phyloP scores from a whole-genome alignment of 2,888 invertebrate species.

The Mayetiola destructor region DNA sequence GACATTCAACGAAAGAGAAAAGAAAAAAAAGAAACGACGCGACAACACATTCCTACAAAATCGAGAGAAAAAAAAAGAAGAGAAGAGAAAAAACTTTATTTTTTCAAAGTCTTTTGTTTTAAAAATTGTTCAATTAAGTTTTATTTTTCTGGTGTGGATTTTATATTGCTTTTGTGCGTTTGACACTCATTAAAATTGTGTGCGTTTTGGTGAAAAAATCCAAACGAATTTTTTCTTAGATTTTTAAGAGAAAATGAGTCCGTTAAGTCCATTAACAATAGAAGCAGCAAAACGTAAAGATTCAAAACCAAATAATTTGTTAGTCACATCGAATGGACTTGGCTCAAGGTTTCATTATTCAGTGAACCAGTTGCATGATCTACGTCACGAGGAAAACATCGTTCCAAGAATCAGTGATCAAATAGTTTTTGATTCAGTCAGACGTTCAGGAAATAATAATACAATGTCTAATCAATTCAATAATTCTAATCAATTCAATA shows the following conservation, averaged over 20 bases:
- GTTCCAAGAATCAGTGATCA: not conserved
- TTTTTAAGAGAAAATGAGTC: not conserved
- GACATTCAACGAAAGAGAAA: too few relatives aligned
- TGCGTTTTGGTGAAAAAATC: not conserved
- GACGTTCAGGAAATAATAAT: too few relatives aligned
- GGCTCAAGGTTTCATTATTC: not conserved
- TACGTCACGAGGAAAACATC: not conserved
- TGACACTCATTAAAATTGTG: not conserved
- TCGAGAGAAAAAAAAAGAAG: not conserved
- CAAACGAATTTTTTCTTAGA: too few relatives aligned
- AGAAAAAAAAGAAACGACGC: too few relatives aligned
- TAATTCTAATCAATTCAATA: too few relatives aligned
- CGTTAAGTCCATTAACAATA: too few relatives aligned
- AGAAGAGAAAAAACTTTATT: not conserved
- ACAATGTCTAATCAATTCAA: too few relatives aligned
- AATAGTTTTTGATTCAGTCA: not conserved
- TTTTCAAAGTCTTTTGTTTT: not conserved
- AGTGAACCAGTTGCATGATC: not conserved
- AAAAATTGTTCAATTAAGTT: too few relatives aligned
- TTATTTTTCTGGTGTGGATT: not conserved
- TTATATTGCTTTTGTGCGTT: not conserved
- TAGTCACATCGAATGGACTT: not conserved
- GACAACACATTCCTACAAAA: not conserved
- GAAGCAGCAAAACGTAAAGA: not conserved
- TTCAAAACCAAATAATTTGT: too few relatives aligned